These are phyloP conservation scores for Malurus melanocephalus DNA, from an alignment of 2,113 vertebrate species.

Conservation along the genomic window DNA sequence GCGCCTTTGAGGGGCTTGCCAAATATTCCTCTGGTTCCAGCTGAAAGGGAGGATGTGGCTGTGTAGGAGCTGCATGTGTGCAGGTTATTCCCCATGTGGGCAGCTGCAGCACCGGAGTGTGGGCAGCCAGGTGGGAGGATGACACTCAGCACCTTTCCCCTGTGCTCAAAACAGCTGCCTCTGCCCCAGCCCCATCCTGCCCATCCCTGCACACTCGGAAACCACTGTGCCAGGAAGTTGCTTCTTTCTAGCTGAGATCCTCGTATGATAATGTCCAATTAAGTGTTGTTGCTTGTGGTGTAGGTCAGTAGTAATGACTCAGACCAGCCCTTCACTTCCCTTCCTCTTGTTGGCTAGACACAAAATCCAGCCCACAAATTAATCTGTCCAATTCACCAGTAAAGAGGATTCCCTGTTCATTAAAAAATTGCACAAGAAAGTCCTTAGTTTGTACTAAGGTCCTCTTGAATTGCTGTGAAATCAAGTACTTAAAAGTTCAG, in stretches of 20 bases:
- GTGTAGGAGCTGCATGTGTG: background rate
- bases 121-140: background rate
- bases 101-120: background rate
- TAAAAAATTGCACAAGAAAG: background rate
- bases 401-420: background rate
- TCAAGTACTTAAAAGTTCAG: background rate
- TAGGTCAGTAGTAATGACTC: background rate
- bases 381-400: background rate
- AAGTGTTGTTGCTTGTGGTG: background rate
- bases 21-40: background rate
- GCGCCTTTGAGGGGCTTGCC: background rate
- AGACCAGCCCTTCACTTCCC: background rate
- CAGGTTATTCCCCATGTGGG: background rate
- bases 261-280: background rate
- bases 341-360: background rate
- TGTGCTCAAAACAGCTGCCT: background rate
- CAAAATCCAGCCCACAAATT: constrained; percentile 17
- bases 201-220: background rate
- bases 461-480: background rate
- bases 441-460: background rate
- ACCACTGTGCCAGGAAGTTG: background rate
- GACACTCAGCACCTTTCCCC: background rate
- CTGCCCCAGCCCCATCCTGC: background rate
- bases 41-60: background rate
- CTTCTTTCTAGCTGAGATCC: background rate